A percentile compares a stretch with the other conserved stretches of the same genome.
Conservation (phyloP, 2,888 invertebrate species). For the Shargacucullia verbasci region DNA sequence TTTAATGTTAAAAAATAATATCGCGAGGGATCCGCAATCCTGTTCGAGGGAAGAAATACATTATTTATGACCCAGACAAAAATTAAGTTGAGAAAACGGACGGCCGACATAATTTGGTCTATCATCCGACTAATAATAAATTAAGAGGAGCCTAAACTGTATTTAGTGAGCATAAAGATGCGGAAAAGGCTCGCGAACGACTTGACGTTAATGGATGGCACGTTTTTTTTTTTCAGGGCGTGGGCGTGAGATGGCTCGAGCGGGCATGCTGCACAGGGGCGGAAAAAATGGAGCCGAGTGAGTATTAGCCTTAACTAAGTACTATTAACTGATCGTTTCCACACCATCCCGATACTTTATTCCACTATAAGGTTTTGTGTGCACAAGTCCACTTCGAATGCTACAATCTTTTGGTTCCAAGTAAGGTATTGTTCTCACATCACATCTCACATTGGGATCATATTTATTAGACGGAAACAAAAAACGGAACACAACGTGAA, state of each 20-base stretch:
- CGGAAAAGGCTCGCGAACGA: slow-evolving; percentile 75
- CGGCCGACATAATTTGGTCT: slow-evolving; percentile 62
- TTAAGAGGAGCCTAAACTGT: slow-evolving; percentile 69
- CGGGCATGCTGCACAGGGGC: slow-evolving; percentile 93
- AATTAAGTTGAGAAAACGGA: slow-evolving; percentile 54
- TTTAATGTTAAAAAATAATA: slow-evolving; percentile 28
- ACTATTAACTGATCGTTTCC: slow-evolving; percentile 25
- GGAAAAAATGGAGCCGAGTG: slow-evolving; percentile 93
- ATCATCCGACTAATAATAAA: slow-evolving; percentile 71
- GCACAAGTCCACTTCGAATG: too few relatives aligned
- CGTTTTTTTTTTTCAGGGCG: slow-evolving; percentile 84
- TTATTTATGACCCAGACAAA: slow-evolving; percentile 59
- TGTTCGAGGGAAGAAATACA: slow-evolving; percentile 44
- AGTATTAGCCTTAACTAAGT: slow-evolving; percentile 77
- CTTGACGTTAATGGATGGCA: slow-evolving; percentile 80
- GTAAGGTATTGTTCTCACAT: too few relatives aligned
- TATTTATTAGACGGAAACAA: too few relatives aligned
- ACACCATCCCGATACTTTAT: not conserved
- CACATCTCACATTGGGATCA: too few relatives aligned
- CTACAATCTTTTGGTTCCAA: too few relatives aligned
- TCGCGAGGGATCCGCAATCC: slow-evolving; percentile 29
- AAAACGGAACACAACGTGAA: too few relatives aligned
- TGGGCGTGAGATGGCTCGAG: slow-evolving; percentile 92
- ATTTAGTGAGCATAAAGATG: slow-evolving; percentile 78
- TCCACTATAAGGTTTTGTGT: not conserved